A percentile compares a stretch with the other conserved stretches of the same genome.
Conservation (phyloP, 2,113 vertebrate genomes). For the Boleophthalmus pectinirostris region DNA sequence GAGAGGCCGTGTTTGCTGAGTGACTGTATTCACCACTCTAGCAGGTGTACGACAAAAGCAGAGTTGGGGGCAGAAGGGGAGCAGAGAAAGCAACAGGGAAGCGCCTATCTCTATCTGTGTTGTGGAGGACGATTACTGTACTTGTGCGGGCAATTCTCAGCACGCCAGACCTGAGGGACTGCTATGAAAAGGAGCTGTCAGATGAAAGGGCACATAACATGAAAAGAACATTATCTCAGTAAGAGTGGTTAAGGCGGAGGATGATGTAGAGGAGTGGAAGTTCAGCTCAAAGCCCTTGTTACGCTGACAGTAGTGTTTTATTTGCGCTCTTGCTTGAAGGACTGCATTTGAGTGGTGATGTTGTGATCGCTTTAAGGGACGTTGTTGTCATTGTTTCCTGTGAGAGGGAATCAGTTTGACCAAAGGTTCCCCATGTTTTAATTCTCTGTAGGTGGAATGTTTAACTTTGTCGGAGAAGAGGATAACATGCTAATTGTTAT, state of each 20-base stretch:
- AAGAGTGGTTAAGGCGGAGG: slow-evolving; percentile 42
- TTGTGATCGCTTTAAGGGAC: not conserved
- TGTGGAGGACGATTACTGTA: slow-evolving; percentile 61
- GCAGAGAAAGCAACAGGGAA: slow-evolving; percentile 22
- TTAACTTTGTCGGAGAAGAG: no score
- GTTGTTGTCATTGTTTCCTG: no score
- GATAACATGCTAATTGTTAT: no score
- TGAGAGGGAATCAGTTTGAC: not conserved
- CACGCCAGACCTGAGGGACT: slow-evolving; percentile 44
- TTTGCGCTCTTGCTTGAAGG: slow-evolving; percentile 10
- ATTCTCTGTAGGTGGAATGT: no score
- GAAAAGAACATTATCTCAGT: slow-evolving; percentile 59
- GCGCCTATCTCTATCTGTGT: slow-evolving; percentile 60
- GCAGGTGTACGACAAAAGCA: slow-evolving; percentile 57
- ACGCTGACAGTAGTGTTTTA: slow-evolving; percentile 13
- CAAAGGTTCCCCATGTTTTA: no score
- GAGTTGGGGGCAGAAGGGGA: slow-evolving; percentile 21
- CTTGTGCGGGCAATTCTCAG: slow-evolving; percentile 50
- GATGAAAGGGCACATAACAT: slow-evolving; percentile 60
- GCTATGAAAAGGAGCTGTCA: slow-evolving; percentile 60
- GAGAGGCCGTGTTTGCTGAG: slow-evolving; percentile 24
- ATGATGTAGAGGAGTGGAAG: slow-evolving; percentile 21
- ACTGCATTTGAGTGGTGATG: not conserved
- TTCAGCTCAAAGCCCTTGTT: slow-evolving; percentile 29
- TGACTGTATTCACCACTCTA: slow-evolving; percentile 50